Base-by-base conservation (phyloP, 1,140 invertebrate species). In the Diprion similis region DNA sequence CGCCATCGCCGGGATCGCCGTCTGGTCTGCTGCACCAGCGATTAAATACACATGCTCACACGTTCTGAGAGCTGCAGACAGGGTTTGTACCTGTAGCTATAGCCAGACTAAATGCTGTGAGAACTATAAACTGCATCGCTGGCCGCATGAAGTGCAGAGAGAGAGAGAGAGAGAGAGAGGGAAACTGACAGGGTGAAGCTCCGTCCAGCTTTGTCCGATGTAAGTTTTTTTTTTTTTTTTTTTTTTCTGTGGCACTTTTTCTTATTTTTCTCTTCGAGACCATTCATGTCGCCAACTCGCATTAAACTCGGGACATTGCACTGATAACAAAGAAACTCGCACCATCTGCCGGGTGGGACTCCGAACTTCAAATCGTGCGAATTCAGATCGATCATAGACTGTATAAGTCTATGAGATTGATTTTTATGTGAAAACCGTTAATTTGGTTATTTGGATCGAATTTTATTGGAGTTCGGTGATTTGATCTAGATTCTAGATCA, bases 11-110 rank as follows among this genome's bases (percentile, higher is more conserved):
- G 11, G 51, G 51, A 17, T 59, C n/a, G 73, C 51, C 72, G 72
- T 71, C 73, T 37, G 68, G 46, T 69, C 65, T 45, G 24, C 51
- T 51, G 66, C 75, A 70, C 72, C 71, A 73, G 69, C 75, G 17
- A 37, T 17, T 17, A 0, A 51, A 4, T 47, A 18, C 17, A n/a
- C 24, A 46, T 66, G 68, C 17, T 15, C 11, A 48, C 68, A 74
- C 37, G 69, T 68, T 13, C 51, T 48, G n/a, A 17, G 46, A 75
- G 71, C 71, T 75, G 71, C 71, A 65, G 69, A 75, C 66, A 37
- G 24, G 24, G 24, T 37, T 37, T 37, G 24, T 37, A 37, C 24
- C 24, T 37, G 24, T 37, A n/a, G n/a, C n/a, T n/a, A 6, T 37
- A 37, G 24, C 24, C 24, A 37, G 24, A 37, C 24, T 37, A 37